phyloP scores from a whole-genome alignment of 1,140 invertebrate genomes.

The Drosophila varians region DNA sequence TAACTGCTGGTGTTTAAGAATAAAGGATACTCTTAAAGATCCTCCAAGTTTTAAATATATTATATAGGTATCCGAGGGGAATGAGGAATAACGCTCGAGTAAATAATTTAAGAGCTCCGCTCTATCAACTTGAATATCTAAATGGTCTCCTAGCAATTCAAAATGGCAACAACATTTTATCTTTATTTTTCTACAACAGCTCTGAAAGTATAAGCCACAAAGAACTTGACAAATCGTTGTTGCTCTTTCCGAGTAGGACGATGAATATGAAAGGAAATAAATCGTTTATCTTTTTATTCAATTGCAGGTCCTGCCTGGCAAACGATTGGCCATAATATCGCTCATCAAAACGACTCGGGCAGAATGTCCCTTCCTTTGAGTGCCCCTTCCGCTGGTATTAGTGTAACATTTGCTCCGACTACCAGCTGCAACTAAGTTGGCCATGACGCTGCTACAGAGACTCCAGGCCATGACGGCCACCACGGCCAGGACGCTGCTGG shows the following conservation, averaged over 20 bases:
- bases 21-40: constrained; percentile 9
- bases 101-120: background rate
- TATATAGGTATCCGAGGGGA: no score
- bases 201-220: background rate
- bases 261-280: constrained; percentile 53
- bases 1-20: constrained; percentile 1
- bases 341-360: constrained; percentile 36
- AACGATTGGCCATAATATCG: constrained; percentile 44
- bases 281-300: constrained; percentile 58
- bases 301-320: constrained; percentile 68
- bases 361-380: constrained; percentile 34
- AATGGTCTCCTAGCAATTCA: background rate
- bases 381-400: constrained; percentile 24
- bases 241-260: background rate
- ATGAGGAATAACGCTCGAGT: background rate
- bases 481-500: constrained; percentile 36
- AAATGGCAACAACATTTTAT: background rate
- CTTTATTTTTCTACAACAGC: background rate
- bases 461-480: constrained; percentile 47
- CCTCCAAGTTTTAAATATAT: background rate
- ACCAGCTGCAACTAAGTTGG: constrained; percentile 15
- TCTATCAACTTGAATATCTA: no score
- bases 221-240: background rate
- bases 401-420: constrained; percentile 16
- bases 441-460: constrained; percentile 59